Evolutionary conservation across 2,888 invertebrate species (phyloP).

Genomic region (Leptura quadrifasciata): DNA sequence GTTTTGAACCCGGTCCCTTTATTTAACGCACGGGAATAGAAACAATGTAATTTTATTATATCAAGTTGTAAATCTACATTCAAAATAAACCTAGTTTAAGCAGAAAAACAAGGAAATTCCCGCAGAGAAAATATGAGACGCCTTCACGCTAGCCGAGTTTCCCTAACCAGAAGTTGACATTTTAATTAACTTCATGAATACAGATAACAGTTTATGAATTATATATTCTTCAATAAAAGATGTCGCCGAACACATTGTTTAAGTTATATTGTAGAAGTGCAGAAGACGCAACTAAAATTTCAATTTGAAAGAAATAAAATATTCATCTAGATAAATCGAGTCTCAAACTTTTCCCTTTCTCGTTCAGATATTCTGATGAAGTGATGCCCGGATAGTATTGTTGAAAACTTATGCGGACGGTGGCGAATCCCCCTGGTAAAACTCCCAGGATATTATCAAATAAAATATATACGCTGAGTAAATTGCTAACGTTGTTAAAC

Average conservation of each 20-base stretch:
- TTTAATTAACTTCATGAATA: constrained; percentile 64
- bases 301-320: constrained; percentile 57
- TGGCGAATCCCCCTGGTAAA: constrained; percentile 8
- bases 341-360: constrained; percentile 46
- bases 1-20: background rate
- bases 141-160: constrained; percentile 50
- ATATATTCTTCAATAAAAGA: constrained; percentile 57
- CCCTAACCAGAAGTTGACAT: constrained; percentile 60
- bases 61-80: constrained; percentile 27
- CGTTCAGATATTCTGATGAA: constrained; percentile 51
- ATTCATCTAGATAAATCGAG: constrained; percentile 56
- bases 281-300: constrained; percentile 43
- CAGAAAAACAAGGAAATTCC: constrained; percentile 48
- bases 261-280: constrained; percentile 42
- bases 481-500: no score
- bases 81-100: constrained; percentile 31
- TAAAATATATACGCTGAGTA: no score
- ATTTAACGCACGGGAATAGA: background rate
- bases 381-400: constrained; percentile 43
- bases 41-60: constrained; percentile 19
- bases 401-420: background rate
- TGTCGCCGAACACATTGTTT: constrained; percentile 56
- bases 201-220: constrained; percentile 60
- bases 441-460: no score
- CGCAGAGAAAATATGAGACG: constrained; percentile 52